These are phyloP conservation scores for Gasterosteus nipponicus DNA, from an alignment of 2,113 vertebrate species.

Conservation along the genomic window DNA sequence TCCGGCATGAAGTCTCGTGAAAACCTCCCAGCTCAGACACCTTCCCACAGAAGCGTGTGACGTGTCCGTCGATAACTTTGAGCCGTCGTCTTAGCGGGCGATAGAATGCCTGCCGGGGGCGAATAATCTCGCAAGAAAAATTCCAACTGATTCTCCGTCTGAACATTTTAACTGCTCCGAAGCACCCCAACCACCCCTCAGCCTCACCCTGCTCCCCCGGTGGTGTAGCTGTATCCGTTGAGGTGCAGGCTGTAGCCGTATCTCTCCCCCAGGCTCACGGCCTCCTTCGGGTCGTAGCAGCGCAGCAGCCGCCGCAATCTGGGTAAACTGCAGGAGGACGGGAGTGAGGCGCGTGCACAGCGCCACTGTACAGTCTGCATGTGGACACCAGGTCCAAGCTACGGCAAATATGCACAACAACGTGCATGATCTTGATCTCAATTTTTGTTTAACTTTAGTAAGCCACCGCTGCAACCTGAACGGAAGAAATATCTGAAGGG, in stretches of 20 bases:
- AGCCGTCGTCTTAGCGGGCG: neutral
- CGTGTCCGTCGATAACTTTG: neutral
- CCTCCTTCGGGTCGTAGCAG: constrained; percentile 87
- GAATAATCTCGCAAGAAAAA: neutral
- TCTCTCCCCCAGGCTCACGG: constrained; percentile 88
- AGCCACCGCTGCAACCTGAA: neutral
- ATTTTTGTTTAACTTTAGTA: neutral
- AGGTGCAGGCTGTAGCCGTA: constrained; percentile 88
- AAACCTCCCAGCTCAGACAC: neutral
- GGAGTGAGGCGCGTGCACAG: neutral
- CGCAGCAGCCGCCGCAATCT: constrained; percentile 86
- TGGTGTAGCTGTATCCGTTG: constrained; percentile 92
- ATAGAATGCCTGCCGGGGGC: neutral
- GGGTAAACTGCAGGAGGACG: constrained; percentile 78
- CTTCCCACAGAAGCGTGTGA: neutral
- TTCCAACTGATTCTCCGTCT: neutral
- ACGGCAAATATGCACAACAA: neutral
- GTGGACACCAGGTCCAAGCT: neutral
- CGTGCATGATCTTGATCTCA: neutral
- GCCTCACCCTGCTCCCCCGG: constrained; percentile 92
- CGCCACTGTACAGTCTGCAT: neutral
- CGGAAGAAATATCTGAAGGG: neutral
- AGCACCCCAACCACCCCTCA: neutral
- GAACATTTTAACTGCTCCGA: neutral
- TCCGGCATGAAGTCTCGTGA: neutral